phyloP scores from a whole-genome alignment of 2,797 vertebrate genomes.

The Eulemur mongoz region DNA sequence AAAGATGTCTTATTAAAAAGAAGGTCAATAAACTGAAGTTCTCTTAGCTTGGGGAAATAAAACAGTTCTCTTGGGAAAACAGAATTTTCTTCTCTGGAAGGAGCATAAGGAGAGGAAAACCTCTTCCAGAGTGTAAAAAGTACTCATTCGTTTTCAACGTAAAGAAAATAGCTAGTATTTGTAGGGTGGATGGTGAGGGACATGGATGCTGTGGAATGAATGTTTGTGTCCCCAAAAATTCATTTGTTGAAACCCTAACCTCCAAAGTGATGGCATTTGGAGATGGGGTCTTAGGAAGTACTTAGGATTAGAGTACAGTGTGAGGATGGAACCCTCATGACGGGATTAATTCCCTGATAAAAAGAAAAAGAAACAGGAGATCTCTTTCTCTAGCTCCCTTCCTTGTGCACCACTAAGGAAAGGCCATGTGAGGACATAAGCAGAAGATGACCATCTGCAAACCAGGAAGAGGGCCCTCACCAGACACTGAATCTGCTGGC shows the following conservation, averaged over 20 bases:
- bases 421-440: not conserved
- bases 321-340: not conserved
- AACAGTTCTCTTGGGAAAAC: not conserved
- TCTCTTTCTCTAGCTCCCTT: not conserved
- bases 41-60: not conserved
- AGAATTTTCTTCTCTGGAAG: not conserved
- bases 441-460: not conserved
- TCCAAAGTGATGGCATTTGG: not conserved
- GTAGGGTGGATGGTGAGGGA: not conserved
- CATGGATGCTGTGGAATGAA: not conserved
- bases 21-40: not conserved
- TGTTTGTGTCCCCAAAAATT: not conserved
- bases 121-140: not conserved
- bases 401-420: not conserved
- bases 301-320: not conserved
- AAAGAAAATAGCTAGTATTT: not conserved
- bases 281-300: not conserved
- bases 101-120: not conserved
- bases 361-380: not conserved
- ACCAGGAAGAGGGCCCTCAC: not conserved
- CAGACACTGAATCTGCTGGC: not conserved
- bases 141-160: not conserved
- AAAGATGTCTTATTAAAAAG: slow-evolving; percentile 41
- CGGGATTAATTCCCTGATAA: not conserved
- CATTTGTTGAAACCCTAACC: not conserved